Evolutionary conservation across 2,797 vertebrate species (phyloP).

Genomic region (Halcyon badia): DNA sequence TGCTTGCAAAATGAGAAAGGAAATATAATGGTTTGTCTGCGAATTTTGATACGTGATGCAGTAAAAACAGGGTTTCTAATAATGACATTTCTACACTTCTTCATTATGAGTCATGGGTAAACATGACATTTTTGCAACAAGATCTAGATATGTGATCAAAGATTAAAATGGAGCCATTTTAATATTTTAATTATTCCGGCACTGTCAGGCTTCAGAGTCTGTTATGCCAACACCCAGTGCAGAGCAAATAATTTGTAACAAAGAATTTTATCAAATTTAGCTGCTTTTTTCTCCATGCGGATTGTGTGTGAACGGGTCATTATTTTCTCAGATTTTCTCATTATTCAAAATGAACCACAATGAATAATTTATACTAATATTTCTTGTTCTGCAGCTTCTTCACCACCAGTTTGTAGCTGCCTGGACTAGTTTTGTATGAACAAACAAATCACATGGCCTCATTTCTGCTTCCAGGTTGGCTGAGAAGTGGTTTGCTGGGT

Average conservation of each 20-base stretch:
- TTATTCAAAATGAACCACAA: constrained; percentile 48
- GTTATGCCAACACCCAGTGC: constrained; percentile 30
- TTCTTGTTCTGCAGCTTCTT: constrained; percentile 63
- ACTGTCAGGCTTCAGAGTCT: constrained; percentile 19
- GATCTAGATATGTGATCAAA: constrained; percentile 63
- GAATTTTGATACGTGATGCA: constrained; percentile 68
- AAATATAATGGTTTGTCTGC: constrained; percentile 54
- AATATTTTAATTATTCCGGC: constrained; percentile 60
- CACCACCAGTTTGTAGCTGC: constrained; percentile 26
- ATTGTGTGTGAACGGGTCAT: constrained; percentile 51
- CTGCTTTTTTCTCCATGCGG: constrained; percentile 22
- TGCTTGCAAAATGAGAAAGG: constrained; percentile 55
- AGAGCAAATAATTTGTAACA: constrained; percentile 74
- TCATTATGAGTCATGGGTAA: constrained; percentile 70
- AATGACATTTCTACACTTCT: constrained; percentile 71
- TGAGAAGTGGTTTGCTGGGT: neutral
- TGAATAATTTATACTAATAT: constrained; percentile 67
- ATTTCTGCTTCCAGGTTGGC: constrained; percentile 25
- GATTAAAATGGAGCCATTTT: constrained; percentile 57
- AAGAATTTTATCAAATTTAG: constrained; percentile 73
- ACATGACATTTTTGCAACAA: constrained; percentile 65
- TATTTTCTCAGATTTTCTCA: constrained; percentile 71
- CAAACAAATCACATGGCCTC: constrained; percentile 41
- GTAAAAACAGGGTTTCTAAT: constrained; percentile 69
- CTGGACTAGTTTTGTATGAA: constrained; percentile 45